These are phyloP conservation scores for Andrena dorsata DNA, from an alignment of 2,888 invertebrate genomes.

Conservation along the genomic window DNA sequence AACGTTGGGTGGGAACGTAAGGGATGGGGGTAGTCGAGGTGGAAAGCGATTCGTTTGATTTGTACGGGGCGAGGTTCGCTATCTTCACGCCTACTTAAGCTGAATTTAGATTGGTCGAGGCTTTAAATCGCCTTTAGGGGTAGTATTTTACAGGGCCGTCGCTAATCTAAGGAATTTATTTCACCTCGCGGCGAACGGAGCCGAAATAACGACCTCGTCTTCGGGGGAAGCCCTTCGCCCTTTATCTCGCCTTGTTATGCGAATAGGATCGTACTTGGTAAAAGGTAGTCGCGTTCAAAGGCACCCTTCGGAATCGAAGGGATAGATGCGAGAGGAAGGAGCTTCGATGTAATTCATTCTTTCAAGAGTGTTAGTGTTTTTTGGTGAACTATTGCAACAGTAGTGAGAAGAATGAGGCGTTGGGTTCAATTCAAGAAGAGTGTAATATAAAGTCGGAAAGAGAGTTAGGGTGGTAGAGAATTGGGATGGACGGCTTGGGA, in stretches of 20 bases:
- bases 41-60: slow-evolving; percentile 38
- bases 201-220: slow-evolving; percentile 29
- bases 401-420: no score
- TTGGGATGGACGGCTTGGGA: no score
- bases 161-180: slow-evolving; percentile 61
- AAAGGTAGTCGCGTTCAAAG: background rate
- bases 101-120: slow-evolving; percentile 37
- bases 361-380: background rate
- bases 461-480: no score
- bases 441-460: no score
- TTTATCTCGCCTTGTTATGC: slow-evolving; percentile 17
- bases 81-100: slow-evolving; percentile 47
- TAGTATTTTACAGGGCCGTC: slow-evolving; percentile 34
- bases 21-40: background rate
- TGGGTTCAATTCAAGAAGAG: no score
- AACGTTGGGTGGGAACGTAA: background rate
- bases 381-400: background rate
- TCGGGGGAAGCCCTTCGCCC: background rate
- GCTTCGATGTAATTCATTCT: background rate
- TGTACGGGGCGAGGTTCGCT: slow-evolving; percentile 12
- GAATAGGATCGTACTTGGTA: slow-evolving; percentile 1
- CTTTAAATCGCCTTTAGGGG: slow-evolving; percentile 49
- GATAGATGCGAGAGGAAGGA: background rate
- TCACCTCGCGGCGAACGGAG: slow-evolving; percentile 17
- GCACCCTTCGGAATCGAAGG: background rate